Percentiles rank a stretch among this genome's conserved stretches.
These are phyloP conservation scores for Leptopilina clavipes DNA, from an alignment of 1,140 invertebrate genomes.

Conservation along the genomic window DNA sequence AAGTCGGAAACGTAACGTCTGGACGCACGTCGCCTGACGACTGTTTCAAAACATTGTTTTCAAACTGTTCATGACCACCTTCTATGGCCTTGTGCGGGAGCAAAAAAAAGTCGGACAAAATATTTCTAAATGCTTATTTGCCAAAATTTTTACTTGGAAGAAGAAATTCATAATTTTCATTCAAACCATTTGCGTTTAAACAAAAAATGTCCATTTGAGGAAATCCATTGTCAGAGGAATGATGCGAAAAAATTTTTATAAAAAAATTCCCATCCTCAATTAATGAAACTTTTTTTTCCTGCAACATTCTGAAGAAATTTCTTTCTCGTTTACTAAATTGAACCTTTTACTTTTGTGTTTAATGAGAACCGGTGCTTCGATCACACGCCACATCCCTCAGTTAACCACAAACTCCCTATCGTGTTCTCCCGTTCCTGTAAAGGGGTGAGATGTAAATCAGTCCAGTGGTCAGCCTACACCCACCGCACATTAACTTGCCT, in stretches of 20 bases:
- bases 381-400: conserved; percentile 69
- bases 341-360: conserved; percentile 56
- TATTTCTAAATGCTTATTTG: too few relatives aligned
- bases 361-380: conserved; percentile 63
- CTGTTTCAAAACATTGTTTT: conserved; percentile 60
- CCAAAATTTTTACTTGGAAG: too few relatives aligned
- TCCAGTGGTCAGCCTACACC: conserved; percentile 63
- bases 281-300: too few relatives aligned
- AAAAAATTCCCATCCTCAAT: too few relatives aligned
- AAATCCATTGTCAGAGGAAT: too few relatives aligned
- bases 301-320: background rate
- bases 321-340: background rate
- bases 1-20: conserved; percentile 69
- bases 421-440: conserved; percentile 58
- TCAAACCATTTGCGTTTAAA: too few relatives aligned
- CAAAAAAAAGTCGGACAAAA: too few relatives aligned
- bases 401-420: conserved; percentile 63
- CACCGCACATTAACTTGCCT: conserved; percentile 69
- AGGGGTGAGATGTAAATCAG: conserved; percentile 71
- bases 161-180: too few relatives aligned
- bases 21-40: conserved; percentile 58
- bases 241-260: too few relatives aligned
- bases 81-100: too few relatives aligned
- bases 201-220: too few relatives aligned
- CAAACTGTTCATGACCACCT: too few relatives aligned